These are phyloP conservation scores for Prionailurus bengalensis DNA, from an alignment of 2,113 vertebrate species.

Conservation along the genomic window DNA sequence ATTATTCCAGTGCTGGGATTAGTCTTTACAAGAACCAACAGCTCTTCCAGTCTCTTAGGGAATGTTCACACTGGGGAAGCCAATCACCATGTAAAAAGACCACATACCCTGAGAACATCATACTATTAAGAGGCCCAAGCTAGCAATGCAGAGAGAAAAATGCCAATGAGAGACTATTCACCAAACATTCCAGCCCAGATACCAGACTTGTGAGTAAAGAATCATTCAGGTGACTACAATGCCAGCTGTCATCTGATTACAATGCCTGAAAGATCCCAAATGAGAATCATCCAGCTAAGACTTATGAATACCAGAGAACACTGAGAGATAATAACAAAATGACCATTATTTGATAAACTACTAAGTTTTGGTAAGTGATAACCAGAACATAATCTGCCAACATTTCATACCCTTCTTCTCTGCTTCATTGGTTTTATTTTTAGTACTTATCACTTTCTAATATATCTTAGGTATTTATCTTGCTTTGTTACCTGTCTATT, in stretches of 20 bases:
- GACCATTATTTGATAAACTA: not conserved
- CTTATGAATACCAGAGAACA: not conserved
- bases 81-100: not conserved
- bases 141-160: not conserved
- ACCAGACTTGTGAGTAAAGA: not conserved
- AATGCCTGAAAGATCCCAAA: not conserved
- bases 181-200: not conserved
- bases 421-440: not conserved
- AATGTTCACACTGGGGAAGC: not conserved
- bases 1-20: not conserved
- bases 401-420: not conserved
- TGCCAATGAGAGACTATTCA: not conserved
- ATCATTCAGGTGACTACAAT: not conserved
- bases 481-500: not conserved
- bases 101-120: not conserved
- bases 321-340: not conserved
- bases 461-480: not conserved
- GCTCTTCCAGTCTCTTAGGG: not conserved
- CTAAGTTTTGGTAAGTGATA: not conserved
- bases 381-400: not conserved
- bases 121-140: not conserved
- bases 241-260: not conserved
- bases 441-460: constrained; percentile 4
- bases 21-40: not conserved
- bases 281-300: not conserved